These are phyloP conservation scores for Parambassis ranga DNA, from an alignment of 2,797 vertebrate genomes.

Conservation along the genomic window DNA sequence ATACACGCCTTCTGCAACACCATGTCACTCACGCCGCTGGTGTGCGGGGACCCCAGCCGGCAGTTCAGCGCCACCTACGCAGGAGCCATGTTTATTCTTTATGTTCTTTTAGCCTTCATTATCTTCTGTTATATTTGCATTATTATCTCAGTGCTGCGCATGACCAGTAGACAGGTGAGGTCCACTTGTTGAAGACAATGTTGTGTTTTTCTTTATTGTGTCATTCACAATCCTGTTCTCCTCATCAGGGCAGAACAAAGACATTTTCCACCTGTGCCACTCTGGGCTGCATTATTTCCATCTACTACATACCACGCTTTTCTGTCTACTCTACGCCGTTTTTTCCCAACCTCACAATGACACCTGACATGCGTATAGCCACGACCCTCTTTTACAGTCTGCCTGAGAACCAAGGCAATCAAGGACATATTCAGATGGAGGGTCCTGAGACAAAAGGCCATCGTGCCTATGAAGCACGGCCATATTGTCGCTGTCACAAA, in stretches of 20 bases:
- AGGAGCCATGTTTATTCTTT: constrained; percentile 64
- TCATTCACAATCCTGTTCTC: not conserved
- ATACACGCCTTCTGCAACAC: constrained; percentile 73
- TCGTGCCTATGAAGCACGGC: not conserved
- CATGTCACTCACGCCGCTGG: constrained; percentile 60
- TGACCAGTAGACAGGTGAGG: constrained; percentile 47
- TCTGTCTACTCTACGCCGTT: constrained; percentile 33
- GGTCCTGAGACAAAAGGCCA: not conserved
- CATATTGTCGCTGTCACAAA: not conserved
- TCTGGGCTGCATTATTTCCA: constrained; percentile 64
- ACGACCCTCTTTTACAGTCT: constrained; percentile 56
- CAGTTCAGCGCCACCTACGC: constrained; percentile 36
- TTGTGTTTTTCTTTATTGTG: not conserved
- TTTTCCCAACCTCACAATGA: constrained; percentile 32
- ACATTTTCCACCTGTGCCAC: constrained; percentile 75
- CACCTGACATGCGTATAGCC: constrained; percentile 20
- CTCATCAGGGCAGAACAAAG: constrained; percentile 58
- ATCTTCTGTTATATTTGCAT: constrained; percentile 74
- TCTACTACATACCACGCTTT: constrained; percentile 53
- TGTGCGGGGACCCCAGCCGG: constrained; percentile 60
- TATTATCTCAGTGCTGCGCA: constrained; percentile 60
- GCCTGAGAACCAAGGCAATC: constrained; percentile 58
- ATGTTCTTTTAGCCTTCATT: constrained; percentile 69
- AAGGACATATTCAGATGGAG: constrained; percentile 12
- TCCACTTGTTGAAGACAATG: not conserved